A percentile compares a stretch with the other conserved stretches of the same genome.
Conservation (phyloP, 1,140 invertebrate species). For the Drepana arcuata region DNA sequence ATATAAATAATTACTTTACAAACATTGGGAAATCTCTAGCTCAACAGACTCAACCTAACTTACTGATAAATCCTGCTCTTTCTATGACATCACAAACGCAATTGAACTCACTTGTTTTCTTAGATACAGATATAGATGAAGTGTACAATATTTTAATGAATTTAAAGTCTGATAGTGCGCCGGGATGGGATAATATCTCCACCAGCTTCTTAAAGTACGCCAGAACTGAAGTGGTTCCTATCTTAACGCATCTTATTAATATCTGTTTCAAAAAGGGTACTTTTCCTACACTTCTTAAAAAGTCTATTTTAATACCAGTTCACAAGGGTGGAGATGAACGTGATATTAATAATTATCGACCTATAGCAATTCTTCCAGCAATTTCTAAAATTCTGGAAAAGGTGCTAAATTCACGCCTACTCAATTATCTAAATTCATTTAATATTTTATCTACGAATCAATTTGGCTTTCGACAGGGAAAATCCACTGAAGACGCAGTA, state of each 20-base stretch:
- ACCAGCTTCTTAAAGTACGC: constrained; percentile 8
- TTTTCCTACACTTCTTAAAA: not conserved
- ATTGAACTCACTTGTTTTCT: not conserved
- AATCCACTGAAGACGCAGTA: constrained; percentile 7
- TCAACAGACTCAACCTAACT: too few relatives aligned
- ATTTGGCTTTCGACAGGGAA: constrained; percentile 4
- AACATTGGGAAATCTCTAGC: too few relatives aligned
- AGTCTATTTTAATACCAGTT: not conserved
- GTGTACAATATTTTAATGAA: constrained; percentile 1
- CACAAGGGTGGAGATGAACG: not conserved
- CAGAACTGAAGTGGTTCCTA: not conserved
- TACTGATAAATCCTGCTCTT: too few relatives aligned
- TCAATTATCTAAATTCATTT: not conserved
- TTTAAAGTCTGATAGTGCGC: constrained; percentile 5
- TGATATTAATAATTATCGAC: constrained; percentile 1
- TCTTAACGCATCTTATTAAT: not conserved
- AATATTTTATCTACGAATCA: not conserved
- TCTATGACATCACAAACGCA: too few relatives aligned
- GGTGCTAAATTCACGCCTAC: constrained; percentile 1
- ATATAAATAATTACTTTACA: too few relatives aligned
- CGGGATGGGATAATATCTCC: constrained; percentile 13
- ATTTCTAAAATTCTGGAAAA: constrained; percentile 5
- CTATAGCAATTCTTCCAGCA: not conserved
- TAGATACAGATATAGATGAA: not conserved
- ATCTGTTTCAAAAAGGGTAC: not conserved